phyloP scores from a whole-genome alignment of 1,140 invertebrate genomes.

The Danaus melanippus region DNA sequence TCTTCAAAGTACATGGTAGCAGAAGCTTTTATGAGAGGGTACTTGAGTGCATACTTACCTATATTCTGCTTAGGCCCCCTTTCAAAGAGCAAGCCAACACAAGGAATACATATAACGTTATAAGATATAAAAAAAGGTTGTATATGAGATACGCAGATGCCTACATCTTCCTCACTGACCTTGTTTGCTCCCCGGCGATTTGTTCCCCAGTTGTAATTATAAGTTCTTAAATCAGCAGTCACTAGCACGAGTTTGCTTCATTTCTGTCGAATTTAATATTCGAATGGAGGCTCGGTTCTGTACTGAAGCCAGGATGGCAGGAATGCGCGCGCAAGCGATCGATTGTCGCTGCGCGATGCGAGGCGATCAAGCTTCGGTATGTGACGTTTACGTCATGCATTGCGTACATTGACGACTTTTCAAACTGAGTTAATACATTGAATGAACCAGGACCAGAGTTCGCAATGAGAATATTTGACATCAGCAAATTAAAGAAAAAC shows the following conservation, averaged over 20 bases:
- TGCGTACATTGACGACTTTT: slow-evolving; percentile 61
- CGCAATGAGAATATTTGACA: too few species aligned
- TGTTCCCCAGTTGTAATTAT: slow-evolving; percentile 20
- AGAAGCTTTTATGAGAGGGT: slow-evolving; percentile 12
- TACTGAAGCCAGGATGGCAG: slow-evolving; percentile 48
- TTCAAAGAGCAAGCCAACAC: slow-evolving; percentile 12
- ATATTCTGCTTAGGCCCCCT: slow-evolving; percentile 16
- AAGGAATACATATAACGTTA: slow-evolving; percentile 9
- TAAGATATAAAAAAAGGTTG: slow-evolving; percentile 2
- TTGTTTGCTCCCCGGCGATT: slow-evolving; percentile 21
- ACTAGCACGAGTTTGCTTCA: slow-evolving; percentile 60
- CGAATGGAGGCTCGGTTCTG: slow-evolving; percentile 42
- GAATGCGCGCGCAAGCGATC: slow-evolving; percentile 66
- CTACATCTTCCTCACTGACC: slow-evolving; percentile 31
- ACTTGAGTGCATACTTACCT: slow-evolving; percentile 27
- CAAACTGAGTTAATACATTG: slow-evolving; percentile 19
- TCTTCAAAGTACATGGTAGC: not conserved
- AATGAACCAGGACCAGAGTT: slow-evolving; percentile 21
- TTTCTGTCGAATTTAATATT: slow-evolving; percentile 61
- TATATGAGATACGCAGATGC: slow-evolving; percentile 1
- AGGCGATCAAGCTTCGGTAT: slow-evolving; percentile 35
- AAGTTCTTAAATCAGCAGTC: slow-evolving; percentile 28
- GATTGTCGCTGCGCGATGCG: slow-evolving; percentile 60
- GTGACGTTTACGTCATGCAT: slow-evolving; percentile 61
- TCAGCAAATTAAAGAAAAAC: too few species aligned